A percentile compares a stretch with the other conserved stretches of the same genome.
Conservation (phyloP, 2,113 vertebrate genomes). For the Oenanthe oenanthe region DNA sequence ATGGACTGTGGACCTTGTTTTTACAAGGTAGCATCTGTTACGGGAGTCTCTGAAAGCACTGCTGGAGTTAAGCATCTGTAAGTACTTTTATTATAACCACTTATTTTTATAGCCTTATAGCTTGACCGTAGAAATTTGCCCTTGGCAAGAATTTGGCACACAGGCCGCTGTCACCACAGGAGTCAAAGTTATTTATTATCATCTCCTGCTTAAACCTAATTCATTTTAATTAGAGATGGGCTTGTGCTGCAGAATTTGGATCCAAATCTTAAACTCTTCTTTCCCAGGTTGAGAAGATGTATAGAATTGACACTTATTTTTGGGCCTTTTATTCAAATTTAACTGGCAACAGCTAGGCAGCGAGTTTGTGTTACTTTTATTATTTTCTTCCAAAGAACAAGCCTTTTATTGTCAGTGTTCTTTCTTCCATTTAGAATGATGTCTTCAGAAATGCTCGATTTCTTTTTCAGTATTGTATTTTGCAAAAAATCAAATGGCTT, state of each 20-base stretch:
- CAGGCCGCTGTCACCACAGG: background rate
- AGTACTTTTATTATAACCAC: conserved; percentile 6
- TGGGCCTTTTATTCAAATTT: background rate
- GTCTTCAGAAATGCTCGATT: background rate
- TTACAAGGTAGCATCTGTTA: background rate
- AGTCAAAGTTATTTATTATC: background rate
- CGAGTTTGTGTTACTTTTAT: background rate
- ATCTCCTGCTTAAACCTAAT: background rate
- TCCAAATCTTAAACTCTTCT: background rate
- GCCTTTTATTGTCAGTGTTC: background rate
- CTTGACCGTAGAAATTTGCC: conserved; percentile 6
- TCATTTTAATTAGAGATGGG: conserved; percentile 16
- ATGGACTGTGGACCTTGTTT: background rate
- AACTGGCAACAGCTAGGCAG: background rate
- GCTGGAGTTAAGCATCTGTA: conserved; percentile 21
- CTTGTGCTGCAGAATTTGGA: background rate
- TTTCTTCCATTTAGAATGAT: background rate
- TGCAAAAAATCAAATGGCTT: background rate
- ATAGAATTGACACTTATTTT: background rate
- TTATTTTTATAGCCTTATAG: conserved; percentile 23
- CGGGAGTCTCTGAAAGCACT: background rate
- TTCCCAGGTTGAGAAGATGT: background rate
- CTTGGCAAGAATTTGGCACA: background rate
- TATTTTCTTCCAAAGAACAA: background rate
- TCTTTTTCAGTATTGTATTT: background rate